Evolutionary conservation across 2,797 vertebrate genomes (phyloP).

Genomic region (Silurus lanzhouensis): DNA sequence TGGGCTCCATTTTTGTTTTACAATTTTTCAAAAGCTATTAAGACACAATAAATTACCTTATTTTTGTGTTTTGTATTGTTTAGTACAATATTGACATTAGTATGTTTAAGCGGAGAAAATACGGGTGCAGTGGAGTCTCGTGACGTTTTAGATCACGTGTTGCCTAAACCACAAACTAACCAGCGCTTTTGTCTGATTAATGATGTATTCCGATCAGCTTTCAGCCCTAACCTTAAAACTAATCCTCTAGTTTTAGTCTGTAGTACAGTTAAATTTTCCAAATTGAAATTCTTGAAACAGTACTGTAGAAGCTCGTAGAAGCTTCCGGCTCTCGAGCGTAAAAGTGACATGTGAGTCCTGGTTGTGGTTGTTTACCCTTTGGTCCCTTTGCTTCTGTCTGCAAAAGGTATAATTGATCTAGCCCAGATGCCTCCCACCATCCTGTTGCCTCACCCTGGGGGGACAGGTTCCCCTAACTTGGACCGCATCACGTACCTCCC

Average conservation of each 20-base stretch:
- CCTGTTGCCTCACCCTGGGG: conserved; percentile 97
- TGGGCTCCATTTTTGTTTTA: neutral
- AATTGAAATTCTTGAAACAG: conserved; percentile 30
- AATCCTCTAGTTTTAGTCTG: conserved; percentile 1
- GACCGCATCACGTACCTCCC: conserved; percentile 96
- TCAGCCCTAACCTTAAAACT: conserved; percentile 49
- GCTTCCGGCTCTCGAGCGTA: conserved; percentile 45
- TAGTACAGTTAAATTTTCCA: conserved; percentile 14
- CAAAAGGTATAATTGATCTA: conserved; percentile 99
- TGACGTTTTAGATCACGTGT: neutral
- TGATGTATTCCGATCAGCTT: conserved; percentile 40
- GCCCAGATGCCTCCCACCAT: conserved; percentile 99
- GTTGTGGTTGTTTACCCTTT: conserved; percentile 78
- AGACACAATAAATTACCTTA: neutral
- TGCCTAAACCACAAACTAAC: conserved; percentile 28
- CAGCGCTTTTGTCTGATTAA: conserved; percentile 7
- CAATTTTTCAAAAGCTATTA: neutral
- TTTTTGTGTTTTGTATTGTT: neutral
- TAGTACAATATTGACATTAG: neutral
- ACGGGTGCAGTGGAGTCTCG: conserved; percentile 12
- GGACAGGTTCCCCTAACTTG: conserved; percentile 92
- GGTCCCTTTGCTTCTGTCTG: conserved; percentile 88
- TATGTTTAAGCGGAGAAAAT: neutral
- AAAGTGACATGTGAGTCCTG: conserved; percentile 57
- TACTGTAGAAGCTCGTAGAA: conserved; percentile 41